These are phyloP conservation scores for Catharus bicknelli DNA, from an alignment of 2,113 vertebrate species.

Conservation along the genomic window DNA sequence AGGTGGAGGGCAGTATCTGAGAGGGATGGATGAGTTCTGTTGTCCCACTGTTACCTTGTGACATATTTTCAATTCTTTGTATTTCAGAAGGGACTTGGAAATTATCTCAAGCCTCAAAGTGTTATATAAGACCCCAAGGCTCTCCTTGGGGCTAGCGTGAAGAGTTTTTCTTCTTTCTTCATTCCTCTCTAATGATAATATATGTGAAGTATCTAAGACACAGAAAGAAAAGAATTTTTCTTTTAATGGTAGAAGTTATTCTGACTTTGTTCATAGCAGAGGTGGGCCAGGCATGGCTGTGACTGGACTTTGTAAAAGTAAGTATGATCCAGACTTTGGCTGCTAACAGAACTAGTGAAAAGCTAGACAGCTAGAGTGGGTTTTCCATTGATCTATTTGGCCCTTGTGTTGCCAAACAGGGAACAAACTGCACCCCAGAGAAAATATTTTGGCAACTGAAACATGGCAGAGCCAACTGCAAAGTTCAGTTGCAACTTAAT, in stretches of 20 bases:
- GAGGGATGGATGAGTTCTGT: not conserved
- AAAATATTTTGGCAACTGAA: not conserved
- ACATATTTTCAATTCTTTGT: not conserved
- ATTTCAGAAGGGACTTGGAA: not conserved
- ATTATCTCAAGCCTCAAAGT: not conserved
- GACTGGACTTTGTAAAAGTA: not conserved
- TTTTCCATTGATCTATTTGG: not conserved
- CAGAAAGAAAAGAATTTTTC: not conserved
- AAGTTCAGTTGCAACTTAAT: not conserved
- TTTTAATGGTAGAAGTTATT: not conserved
- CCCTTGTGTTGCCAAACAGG: not conserved
- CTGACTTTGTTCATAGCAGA: not conserved
- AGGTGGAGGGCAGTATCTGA: not conserved
- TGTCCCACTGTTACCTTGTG: fast-evolving
- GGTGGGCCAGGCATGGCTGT: not conserved
- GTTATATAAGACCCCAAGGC: not conserved
- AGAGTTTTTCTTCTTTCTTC: not conserved
- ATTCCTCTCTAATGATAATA: not conserved
- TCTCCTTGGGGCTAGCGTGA: not conserved
- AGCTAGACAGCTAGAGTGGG: not conserved
- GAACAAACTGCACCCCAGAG: not conserved
- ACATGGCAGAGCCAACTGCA: not conserved
- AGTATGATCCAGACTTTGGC: not conserved
- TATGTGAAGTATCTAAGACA: not conserved
- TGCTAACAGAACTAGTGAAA: not conserved